Evolutionary conservation across 2,888 invertebrate species (phyloP), one percentile per base, ranked within the genome.

Genomic region (Lepidochitona cinerea): DNA sequence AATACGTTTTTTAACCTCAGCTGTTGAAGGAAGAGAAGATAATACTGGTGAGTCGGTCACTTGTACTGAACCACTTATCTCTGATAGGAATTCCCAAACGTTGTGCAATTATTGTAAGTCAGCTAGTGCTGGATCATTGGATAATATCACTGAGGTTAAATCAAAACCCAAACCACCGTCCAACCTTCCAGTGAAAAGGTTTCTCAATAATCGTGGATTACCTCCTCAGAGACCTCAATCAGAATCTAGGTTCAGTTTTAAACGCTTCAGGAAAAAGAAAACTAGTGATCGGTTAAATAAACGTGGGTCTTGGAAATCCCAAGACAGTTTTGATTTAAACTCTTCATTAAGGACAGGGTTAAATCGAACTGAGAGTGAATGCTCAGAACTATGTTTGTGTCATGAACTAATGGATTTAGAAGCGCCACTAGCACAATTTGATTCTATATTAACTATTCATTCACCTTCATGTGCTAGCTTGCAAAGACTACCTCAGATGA

Each of bases 401-500:
- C 29, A 59, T 4, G 59, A 59, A 26, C 59, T 59, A 2, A 1
- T 29, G 29, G 29, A 26, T 29, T 29, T 59, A 23, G 29, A 59
- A 14, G 59, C 59, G 12, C 59, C 59, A 4, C 26, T 59, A 29
- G 59, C 59, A 29, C 59, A 59, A 26, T 59, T 59, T 59, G 59
- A 59, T 32, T 59, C 59, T 59, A 59, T 59, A 59, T 26, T 59
- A 2, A 59, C 59, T 4, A 59, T 59, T 23, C 29, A 59, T 32
- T 59, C 59, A 29, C 59, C 59, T 23, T 59, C 59, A 26, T 59
- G 59, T 59, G 59, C 29, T 14, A 59, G 59, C 29, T 59, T 59
- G 59, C 18, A 59, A 14, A 29, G 59, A 59, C 29, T 59, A 59
- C 59, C 59, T 29, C 26, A 59, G n/a, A n/a, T n/a, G n/a, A n/a